Evolutionary conservation across 92 coral and sea anemone genomes (phyloP), one percentile per base, ranked within the genome.

Genomic region (Porites lobata): DNA sequence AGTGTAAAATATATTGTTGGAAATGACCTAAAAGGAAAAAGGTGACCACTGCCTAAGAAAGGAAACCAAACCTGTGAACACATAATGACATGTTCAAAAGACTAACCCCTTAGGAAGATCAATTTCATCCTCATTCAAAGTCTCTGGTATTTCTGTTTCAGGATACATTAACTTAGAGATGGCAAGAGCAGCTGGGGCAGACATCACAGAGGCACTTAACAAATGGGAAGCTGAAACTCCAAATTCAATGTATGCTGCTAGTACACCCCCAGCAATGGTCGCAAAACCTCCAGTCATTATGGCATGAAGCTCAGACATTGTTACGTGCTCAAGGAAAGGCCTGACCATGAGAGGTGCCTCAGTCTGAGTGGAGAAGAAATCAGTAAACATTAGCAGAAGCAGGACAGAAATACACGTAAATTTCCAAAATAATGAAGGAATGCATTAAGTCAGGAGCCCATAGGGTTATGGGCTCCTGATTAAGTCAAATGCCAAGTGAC

Each of bases 241-340:
- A 86, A 92, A 93, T 76, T 91, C 86, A 71, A 96, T 94, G 90
- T 95, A 96, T 21, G 98, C 96, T 8, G 99, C 99, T n/a, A 96
- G 69, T 70, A 96, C 96, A 67, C 98, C 92, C 5, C 99, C 99
- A 9, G 99, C 99, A 38, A 96, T 93, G n/a, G 99, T 96, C 10
- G 99, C 99, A 86, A 96, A 88, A 72, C 99, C 99, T 65, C 99
- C 94, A 3, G 99, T 95, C 97, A 96, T 92, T 18, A 96, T 94
- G 57, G 98, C 94, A 86, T 96, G 99, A 64, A 96, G 95, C 69
- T 96, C 99, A 1, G 99, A 96, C 93, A 93, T 88, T 24, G 99
- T 96, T 57, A 95, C 95, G 71, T 95, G 92, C 65, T 87, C 86
- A 64, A 96, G 79, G 72, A 96, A 96, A 29, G 98, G 99, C 47